Evolutionary conservation across 2,113 vertebrate species (phyloP), one percentile per base, ranked within the genome.

Genomic region (Stigmatopora nigra): DNA sequence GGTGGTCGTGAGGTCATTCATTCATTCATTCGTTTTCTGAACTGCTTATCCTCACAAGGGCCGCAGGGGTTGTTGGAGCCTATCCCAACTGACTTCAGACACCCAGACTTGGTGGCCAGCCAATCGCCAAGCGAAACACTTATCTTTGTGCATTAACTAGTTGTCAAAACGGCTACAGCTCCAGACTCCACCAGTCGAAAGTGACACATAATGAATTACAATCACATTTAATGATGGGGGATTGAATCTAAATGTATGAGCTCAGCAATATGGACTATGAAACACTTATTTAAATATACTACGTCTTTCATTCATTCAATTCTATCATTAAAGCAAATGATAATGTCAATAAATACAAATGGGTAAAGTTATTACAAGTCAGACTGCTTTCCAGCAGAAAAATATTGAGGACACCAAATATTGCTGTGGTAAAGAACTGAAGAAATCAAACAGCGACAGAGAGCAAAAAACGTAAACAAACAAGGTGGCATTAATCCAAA

Each of bases 401-500:
- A 75, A 49, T 70, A 73, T 73, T 64, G 63, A 35, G 38, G 60
- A 60, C 25, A 17, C 35, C 65, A 68, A 16, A 44, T 67, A 41
- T 20, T 46, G 64, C 31, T 49, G 57, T 64, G 61, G 75, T 73
- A 77, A 71, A 79, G 58, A 62, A 68, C 1, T 3, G 48, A 67
- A 59, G 41, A 44, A 61, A 69, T 68, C 56, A 48, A 31, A 31
- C 25, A 3, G 25, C 25, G 52, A 36, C 5, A 49, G 5, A 16
- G 51, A 9, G 16, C 19, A 11, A 20, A 52, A 36, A 61, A 71
- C 19, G 67, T 9, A 70, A 71, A 65, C 48, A 20, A 73, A 82
- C 71, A 71, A 79, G 52, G 45, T 41, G 69, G 63, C 76, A 76
- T 74, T 78, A 77, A 78, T 47, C 67, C 17, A 31, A 63, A 52